phyloP scores from a whole-genome alignment of 2,797 vertebrate species.

The Pelodytes ibericus region DNA sequence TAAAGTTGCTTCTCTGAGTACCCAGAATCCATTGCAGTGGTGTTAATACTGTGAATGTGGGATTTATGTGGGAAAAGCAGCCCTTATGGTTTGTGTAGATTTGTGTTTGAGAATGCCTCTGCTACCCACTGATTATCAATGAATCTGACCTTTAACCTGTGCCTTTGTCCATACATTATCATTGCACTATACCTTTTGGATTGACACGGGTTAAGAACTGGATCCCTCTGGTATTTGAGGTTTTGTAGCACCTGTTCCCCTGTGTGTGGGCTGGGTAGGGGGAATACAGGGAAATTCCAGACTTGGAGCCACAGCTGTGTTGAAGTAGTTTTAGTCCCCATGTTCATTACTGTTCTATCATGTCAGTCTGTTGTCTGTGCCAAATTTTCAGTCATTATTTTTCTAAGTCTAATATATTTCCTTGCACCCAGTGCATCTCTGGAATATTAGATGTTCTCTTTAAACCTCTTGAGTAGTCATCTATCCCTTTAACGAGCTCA shows the following conservation, averaged over 20 bases:
- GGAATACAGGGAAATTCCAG: constrained; percentile 18
- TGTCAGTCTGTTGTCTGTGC: neutral
- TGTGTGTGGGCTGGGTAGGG: neutral
- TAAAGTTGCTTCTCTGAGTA: too few relatives aligned
- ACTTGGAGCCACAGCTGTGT: constrained; percentile 6
- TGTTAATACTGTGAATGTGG: too few relatives aligned
- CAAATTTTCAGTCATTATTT: too few relatives aligned
- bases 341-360: neutral
- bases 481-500: too few relatives aligned
- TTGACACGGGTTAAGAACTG: neutral
- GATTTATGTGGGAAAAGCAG: too few relatives aligned
- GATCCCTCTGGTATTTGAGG: constrained; percentile 6
- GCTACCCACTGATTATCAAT: too few relatives aligned
- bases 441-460: neutral
- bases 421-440: neutral
- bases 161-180: neutral
- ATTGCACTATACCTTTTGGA: neutral
- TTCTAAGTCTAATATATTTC: neutral
- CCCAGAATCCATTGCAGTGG: too few relatives aligned
- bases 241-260: constrained; percentile 29
- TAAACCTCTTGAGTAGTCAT: too few relatives aligned
- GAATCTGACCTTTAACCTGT: too few relatives aligned
- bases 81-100: too few relatives aligned
- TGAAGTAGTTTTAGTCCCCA: neutral
- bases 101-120: too few relatives aligned